These are phyloP conservation scores for Crambe crambe DNA, from an alignment of 37 sponge, comb jelly and placozoan genomes.

Conservation along the genomic window DNA sequence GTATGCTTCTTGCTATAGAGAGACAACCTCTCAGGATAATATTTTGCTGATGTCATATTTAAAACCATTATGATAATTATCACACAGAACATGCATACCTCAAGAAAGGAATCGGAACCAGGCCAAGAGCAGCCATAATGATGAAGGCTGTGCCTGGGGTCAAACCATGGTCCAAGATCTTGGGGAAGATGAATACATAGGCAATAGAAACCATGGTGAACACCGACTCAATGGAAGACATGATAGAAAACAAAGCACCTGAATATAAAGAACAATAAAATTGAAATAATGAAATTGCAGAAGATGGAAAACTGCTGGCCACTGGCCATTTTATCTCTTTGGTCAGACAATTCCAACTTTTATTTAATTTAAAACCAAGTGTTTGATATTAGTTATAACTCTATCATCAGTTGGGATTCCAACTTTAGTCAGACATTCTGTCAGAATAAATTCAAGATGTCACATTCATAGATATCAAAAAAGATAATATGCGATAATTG, in stretches of 20 bases:
- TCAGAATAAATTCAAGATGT: too few relatives aligned
- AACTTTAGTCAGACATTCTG: too few relatives aligned
- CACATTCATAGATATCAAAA: too few relatives aligned
- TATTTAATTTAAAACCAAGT: too few relatives aligned
- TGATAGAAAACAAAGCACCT: constrained; percentile 15
- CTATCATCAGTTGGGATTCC: too few relatives aligned
- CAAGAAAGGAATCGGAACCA: neutral
- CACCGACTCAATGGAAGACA: neutral
- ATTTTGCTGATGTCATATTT: neutral
- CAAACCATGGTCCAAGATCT: neutral
- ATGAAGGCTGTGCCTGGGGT: constrained; percentile 8
- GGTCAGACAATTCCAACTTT: too few relatives aligned
- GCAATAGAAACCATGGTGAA: neutral
- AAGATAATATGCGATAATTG: too few relatives aligned
- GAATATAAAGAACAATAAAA: neutral
- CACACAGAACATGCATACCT: constrained; percentile 1
- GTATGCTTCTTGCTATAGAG: neutral
- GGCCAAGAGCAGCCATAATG: neutral
- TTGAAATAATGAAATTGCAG: too few relatives aligned
- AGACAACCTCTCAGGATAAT: neutral
- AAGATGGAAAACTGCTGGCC: too few relatives aligned
- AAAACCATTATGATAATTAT: neutral
- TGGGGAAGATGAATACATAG: neutral
- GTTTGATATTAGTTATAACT: too few relatives aligned
- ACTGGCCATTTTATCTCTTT: too few relatives aligned